These are phyloP conservation scores for Zootermopsis nevadensis DNA, from an alignment of 2,888 invertebrate species.

Conservation along the genomic window DNA sequence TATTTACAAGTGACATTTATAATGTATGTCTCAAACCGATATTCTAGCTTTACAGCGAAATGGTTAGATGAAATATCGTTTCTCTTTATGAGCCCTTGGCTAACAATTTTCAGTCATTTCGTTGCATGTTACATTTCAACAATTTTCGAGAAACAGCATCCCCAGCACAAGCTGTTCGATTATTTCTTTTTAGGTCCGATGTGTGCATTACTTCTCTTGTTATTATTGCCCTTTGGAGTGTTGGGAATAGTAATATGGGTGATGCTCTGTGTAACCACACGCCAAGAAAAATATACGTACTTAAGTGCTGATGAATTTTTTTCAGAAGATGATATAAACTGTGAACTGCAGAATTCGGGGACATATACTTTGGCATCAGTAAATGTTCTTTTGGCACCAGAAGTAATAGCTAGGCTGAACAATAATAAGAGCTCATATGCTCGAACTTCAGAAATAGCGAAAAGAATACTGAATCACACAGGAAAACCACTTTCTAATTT, in stretches of 20 bases:
- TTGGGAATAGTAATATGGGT: constrained; percentile 47
- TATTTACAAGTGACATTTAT: too few species aligned
- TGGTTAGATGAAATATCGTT: constrained; percentile 48
- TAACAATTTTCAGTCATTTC: constrained; percentile 48
- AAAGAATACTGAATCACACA: constrained; percentile 47
- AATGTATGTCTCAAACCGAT: constrained; percentile 47
- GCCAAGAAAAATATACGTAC: constrained; percentile 49
- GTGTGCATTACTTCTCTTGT: constrained; percentile 42
- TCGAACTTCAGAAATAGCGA: constrained; percentile 47
- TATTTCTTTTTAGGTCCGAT: constrained; percentile 51
- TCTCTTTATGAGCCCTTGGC: constrained; percentile 51
- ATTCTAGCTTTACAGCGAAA: constrained; percentile 39
- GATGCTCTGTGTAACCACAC: constrained; percentile 34
- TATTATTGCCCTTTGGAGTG: constrained; percentile 48
- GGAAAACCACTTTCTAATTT: constrained; percentile 49
- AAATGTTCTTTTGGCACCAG: constrained; percentile 53
- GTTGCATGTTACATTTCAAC: constrained; percentile 52
- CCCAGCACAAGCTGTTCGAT: constrained; percentile 48
- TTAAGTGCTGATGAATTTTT: constrained; percentile 12
- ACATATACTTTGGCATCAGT: constrained; percentile 52
- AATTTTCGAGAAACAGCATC: constrained; percentile 49
- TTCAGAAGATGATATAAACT: neutral
- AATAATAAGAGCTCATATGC: constrained; percentile 48
- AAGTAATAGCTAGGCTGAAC: constrained; percentile 52
- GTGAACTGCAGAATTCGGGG: neutral